Percentiles rank a stretch among this genome's conserved stretches.
Evolutionary conservation across 2,797 vertebrate genomes (phyloP).

Genomic region (Sciurus carolinensis): DNA sequence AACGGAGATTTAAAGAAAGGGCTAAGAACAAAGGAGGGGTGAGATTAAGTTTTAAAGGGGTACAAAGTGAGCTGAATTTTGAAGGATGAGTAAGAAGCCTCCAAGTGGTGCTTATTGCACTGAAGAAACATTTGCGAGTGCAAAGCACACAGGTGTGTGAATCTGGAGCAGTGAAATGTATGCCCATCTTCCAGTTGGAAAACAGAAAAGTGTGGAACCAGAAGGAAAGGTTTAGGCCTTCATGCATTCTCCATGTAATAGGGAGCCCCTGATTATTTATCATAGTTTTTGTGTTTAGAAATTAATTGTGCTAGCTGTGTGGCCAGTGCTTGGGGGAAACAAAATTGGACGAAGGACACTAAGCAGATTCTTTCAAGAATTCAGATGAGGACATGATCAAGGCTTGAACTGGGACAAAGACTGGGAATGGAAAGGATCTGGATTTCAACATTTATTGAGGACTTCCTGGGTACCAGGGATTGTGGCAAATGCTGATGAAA

Average conservation of each 20-base stretch:
- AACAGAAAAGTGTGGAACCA: background rate
- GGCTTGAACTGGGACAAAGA: background rate
- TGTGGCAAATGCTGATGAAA: background rate
- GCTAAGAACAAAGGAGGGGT: background rate
- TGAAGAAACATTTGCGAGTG: background rate
- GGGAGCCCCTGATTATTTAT: background rate
- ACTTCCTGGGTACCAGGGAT: background rate
- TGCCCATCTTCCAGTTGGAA: background rate
- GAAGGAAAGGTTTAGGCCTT: background rate
- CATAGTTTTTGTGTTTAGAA: background rate
- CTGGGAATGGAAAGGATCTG: background rate
- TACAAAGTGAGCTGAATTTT: conserved; percentile 41
- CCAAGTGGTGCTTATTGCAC: background rate
- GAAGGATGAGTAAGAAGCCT: conserved; percentile 37
- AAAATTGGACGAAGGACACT: conserved; percentile 8
- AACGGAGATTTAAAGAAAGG: conserved; percentile 16
- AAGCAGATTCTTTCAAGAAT: background rate
- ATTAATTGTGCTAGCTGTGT: background rate
- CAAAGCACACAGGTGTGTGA: background rate
- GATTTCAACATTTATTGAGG: conserved; percentile 10
- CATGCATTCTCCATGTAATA: background rate
- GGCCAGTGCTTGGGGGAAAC: background rate
- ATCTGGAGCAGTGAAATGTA: background rate
- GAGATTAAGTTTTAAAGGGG: conserved; percentile 28
- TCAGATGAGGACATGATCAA: background rate